These are phyloP conservation scores for Cyanocitta stelleri DNA, from an alignment of 2,113 vertebrate species.

Conservation along the genomic window DNA sequence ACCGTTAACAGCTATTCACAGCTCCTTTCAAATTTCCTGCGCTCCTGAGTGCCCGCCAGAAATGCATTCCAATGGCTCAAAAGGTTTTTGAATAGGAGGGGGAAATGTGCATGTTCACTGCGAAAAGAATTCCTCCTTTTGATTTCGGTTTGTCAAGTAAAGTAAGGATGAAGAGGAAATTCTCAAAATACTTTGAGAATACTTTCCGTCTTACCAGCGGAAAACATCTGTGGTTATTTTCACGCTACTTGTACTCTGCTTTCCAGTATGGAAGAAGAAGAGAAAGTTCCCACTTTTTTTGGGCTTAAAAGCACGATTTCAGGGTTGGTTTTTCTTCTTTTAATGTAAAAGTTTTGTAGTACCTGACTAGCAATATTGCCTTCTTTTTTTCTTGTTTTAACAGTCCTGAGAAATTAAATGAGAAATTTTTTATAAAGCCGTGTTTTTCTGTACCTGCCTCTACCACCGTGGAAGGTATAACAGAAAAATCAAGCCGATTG, in stretches of 20 bases:
- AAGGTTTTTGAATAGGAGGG: neutral
- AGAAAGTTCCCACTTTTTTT: neutral
- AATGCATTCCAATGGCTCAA: constrained; percentile 24
- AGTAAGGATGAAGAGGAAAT: neutral
- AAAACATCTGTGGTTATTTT: neutral
- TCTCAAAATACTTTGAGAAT: constrained; percentile 8
- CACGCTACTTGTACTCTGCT: neutral
- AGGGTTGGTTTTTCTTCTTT: neutral
- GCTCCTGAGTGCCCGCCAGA: constrained; percentile 13
- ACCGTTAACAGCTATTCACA: constrained; percentile 37
- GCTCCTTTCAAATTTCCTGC: constrained; percentile 37
- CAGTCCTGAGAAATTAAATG: neutral
- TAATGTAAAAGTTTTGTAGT: neutral
- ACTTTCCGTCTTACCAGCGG: neutral
- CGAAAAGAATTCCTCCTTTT: constrained; percentile 13
- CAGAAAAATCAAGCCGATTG: neutral
- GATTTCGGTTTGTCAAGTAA: neutral
- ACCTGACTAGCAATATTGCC: neutral
- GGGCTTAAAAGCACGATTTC: neutral
- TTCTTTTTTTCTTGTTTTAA: neutral
- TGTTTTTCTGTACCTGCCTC: neutral
- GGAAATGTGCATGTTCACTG: neutral
- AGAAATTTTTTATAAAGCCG: neutral
- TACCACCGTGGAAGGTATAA: neutral
- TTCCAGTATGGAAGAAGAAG: neutral